Percentiles rank a stretch among this genome's conserved stretches.
These are phyloP conservation scores for Drosophila suboccidentalis DNA, from an alignment of 2,888 invertebrate genomes.

Conservation along the genomic window DNA sequence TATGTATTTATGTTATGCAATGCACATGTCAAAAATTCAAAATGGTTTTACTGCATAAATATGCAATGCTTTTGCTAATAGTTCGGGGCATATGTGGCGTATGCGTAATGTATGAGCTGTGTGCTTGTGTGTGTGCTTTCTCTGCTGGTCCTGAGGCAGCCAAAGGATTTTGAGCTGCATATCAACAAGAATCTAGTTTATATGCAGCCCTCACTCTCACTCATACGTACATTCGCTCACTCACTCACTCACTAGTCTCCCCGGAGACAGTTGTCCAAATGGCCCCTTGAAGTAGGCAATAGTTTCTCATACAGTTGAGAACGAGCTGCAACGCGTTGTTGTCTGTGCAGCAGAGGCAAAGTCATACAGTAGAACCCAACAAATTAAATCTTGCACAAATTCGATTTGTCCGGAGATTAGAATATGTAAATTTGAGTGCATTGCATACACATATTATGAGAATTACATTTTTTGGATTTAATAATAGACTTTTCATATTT, in stretches of 20 bases:
- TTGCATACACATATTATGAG: not conserved
- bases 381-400: not conserved
- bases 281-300: constrained; percentile 46
- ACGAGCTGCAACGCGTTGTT: not conserved
- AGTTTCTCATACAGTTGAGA: constrained; percentile 17
- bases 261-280: not conserved
- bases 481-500: too few species aligned
- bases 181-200: constrained; percentile 18
- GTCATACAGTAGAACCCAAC: not conserved
- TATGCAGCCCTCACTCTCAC: constrained; percentile 18
- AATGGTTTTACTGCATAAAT: constrained; percentile 63
- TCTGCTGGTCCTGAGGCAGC: constrained; percentile 1
- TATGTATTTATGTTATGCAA: constrained; percentile 30
- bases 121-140: constrained; percentile 12
- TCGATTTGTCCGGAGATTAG: not conserved
- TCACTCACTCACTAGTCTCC: constrained; percentile 7
- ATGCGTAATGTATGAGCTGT: constrained; percentile 63
- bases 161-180: constrained; percentile 23
- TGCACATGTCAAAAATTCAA: constrained; percentile 45
- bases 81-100: constrained; percentile 67
- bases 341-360: not conserved
- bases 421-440: not conserved
- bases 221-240: too few species aligned
- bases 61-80: constrained; percentile 72
- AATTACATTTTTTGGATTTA: not conserved